Percentiles rank a stretch among this genome's conserved stretches.
phyloP scores from a whole-genome alignment of 1,140 invertebrate species.

The Drosophila kanapiae region DNA sequence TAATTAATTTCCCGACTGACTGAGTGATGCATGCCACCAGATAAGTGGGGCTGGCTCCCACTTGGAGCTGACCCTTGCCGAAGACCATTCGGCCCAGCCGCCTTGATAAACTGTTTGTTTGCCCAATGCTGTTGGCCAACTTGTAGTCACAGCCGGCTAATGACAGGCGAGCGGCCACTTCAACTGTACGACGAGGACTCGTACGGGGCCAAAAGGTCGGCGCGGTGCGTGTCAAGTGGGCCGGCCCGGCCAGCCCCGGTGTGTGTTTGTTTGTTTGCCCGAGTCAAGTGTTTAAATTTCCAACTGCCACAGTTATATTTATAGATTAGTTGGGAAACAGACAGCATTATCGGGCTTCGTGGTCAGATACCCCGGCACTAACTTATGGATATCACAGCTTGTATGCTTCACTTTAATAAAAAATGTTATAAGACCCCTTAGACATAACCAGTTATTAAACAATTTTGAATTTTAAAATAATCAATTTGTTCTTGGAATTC shows the following conservation, averaged over 20 bases:
- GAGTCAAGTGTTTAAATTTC: constrained; percentile 73
- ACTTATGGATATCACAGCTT: background rate
- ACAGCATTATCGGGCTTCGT: background rate
- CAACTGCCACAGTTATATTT: constrained; percentile 53
- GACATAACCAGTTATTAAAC: too few species aligned
- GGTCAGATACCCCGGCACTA: too few species aligned
- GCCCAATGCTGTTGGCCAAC: constrained; percentile 39
- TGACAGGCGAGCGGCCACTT: constrained; percentile 69
- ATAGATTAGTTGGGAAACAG: constrained; percentile 16
- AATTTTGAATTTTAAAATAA: background rate
- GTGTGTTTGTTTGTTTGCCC: constrained; percentile 11
- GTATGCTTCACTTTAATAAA: background rate
- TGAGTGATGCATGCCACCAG: constrained; percentile 80
- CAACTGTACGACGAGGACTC: constrained; percentile 27
- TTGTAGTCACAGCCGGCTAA: constrained; percentile 62
- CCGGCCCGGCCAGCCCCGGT: constrained; percentile 1
- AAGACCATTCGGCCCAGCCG: constrained; percentile 12
- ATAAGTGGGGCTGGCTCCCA: constrained; percentile 49
- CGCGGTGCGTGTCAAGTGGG: constrained; percentile 46
- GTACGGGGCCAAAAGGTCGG: constrained; percentile 31
- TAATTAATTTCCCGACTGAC: constrained; percentile 78
- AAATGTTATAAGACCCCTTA: background rate
- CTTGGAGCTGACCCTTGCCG: constrained; percentile 43
- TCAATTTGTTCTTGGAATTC: too few species aligned
- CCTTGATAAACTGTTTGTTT: constrained; percentile 55